Conservation (phyloP, 2,113 vertebrate genomes). For the Silurus asotus region DNA sequence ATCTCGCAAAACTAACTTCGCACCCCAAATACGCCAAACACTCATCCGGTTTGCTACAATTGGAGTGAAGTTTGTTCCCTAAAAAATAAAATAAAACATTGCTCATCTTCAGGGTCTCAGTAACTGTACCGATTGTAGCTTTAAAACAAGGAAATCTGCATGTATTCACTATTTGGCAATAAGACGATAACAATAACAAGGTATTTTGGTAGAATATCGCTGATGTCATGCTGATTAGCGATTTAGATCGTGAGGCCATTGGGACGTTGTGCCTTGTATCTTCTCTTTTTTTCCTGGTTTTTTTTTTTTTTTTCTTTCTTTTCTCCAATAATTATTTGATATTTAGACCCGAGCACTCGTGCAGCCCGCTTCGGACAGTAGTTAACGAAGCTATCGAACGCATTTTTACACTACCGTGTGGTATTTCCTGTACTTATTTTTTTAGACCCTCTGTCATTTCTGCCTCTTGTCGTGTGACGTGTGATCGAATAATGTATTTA, state of each 20-base stretch:
- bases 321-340: background rate
- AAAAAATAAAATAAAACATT: too few relatives aligned
- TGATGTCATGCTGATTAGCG: background rate
- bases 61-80: background rate
- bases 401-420: constrained; percentile 22
- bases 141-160: background rate
- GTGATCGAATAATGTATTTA: constrained; percentile 23
- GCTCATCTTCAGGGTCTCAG: background rate
- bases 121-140: constrained; percentile 18
- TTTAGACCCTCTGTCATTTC: constrained; percentile 11
- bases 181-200: background rate
- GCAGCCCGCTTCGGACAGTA: constrained; percentile 33
- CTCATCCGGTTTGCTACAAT: background rate
- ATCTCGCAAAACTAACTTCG: background rate
- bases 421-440: constrained; percentile 46
- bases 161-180: constrained; percentile 2
- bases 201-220: background rate
- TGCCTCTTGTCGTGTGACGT: background rate
- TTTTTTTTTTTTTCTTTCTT: background rate
- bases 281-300: background rate
- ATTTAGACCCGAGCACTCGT: constrained; percentile 44
- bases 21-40: background rate
- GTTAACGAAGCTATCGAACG: background rate
- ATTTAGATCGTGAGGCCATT: background rate
- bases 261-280: background rate